Evolutionary conservation across 2,797 vertebrate genomes (phyloP).

Genomic region (Pantherophis alleghaniensis): DNA sequence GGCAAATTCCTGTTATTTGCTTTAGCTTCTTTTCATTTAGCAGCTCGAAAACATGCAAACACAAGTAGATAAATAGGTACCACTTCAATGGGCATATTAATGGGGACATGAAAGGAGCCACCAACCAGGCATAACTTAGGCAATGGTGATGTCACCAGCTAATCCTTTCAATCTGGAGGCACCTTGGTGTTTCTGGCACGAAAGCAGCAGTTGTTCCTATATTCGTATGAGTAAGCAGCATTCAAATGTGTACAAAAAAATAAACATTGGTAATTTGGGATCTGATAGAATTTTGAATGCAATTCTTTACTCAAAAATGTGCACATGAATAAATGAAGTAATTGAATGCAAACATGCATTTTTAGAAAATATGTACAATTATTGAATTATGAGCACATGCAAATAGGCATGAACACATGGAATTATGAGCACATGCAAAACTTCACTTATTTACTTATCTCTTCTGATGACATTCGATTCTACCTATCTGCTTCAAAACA

Average conservation of each 20-base stretch:
- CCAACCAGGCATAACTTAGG: background rate
- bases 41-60: background rate
- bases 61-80: background rate
- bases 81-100: background rate
- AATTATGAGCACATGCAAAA: background rate
- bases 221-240: background rate
- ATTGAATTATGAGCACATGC: background rate
- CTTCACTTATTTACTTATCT: background rate
- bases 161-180: background rate
- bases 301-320: background rate
- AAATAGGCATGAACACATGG: background rate
- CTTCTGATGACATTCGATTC: background rate
- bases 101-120: background rate
- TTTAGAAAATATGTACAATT: background rate
- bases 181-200: background rate
- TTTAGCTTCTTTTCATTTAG: background rate
- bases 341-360: background rate
- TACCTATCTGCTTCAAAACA: background rate
- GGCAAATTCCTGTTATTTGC: background rate
- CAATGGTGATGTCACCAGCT: background rate
- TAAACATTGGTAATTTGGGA: background rate
- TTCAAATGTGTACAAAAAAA: background rate
- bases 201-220: background rate
- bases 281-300: background rate
- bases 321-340: background rate